These are phyloP conservation scores for Pelvicachromis taeniatus DNA, from an alignment of 2,113 vertebrate species.

Conservation along the genomic window DNA sequence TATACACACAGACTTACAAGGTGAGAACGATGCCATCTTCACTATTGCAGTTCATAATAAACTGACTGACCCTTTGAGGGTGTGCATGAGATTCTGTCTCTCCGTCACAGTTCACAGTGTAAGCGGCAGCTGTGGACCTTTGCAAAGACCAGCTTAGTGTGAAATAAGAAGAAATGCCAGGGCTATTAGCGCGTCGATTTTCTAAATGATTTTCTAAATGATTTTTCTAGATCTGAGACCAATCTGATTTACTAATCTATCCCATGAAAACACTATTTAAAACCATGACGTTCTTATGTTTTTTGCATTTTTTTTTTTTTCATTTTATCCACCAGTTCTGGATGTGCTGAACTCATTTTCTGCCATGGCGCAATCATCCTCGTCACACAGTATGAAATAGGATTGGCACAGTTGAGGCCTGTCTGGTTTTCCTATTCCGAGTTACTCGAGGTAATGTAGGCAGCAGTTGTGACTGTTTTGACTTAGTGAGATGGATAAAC, in stretches of 20 bases:
- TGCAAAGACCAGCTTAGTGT: not conserved
- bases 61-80: not conserved
- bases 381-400: constrained; percentile 49
- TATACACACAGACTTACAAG: not conserved
- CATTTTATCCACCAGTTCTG: constrained; percentile 3
- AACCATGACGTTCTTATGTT: constrained; percentile 26
- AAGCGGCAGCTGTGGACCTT: not conserved
- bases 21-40: not conserved
- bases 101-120: not conserved
- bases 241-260: constrained; percentile 52
- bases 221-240: constrained; percentile 38
- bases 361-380: constrained; percentile 39
- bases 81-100: not conserved
- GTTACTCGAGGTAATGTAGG: constrained; percentile 25
- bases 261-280: constrained; percentile 28
- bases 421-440: constrained; percentile 23
- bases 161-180: not conserved
- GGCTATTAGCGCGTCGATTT: not conserved
- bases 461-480: constrained; percentile 21
- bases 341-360: constrained; percentile 40
- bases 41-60: not conserved
- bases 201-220: constrained; percentile 4
- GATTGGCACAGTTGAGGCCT: constrained; percentile 37
- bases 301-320: not conserved
- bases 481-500: constrained; percentile 32